phyloP scores from a whole-genome alignment of 37 sponge, comb jelly and placozoan genomes.

The Chondrosia reniformis region DNA sequence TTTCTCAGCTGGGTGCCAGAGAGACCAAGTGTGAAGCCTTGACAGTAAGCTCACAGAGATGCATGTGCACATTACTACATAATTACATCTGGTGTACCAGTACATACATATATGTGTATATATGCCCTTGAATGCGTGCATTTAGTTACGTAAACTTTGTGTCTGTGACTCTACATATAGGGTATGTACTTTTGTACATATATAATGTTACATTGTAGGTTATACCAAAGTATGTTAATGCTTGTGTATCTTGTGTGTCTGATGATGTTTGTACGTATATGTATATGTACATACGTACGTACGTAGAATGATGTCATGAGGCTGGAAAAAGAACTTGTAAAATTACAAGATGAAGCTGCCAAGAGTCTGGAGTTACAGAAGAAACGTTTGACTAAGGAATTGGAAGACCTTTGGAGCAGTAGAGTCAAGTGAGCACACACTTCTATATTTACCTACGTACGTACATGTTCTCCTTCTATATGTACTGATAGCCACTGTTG shows the following conservation, averaged over 20 bases:
- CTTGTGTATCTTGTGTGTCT: not conserved
- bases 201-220: too few species aligned
- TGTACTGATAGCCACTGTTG: too few species aligned
- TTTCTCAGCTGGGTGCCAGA: conserved; percentile 5
- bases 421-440: conserved; percentile 23
- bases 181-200: not conserved
- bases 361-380: conserved; percentile 13
- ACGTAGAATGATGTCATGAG: not conserved
- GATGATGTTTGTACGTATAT: not conserved
- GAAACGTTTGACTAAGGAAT: conserved; percentile 15
- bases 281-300: not conserved
- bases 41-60: conserved; percentile 35
- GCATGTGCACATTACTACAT: not conserved
- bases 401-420: conserved; percentile 44
- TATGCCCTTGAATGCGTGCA: not conserved
- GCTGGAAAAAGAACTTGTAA: conserved; percentile 17
- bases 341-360: conserved; percentile 14
- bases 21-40: conserved; percentile 30
- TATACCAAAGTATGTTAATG: too few species aligned
- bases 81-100: not conserved
- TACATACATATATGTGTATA: not conserved
- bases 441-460: not conserved
- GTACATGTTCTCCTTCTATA: not conserved
- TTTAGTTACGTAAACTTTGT: not conserved
- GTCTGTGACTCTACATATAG: not conserved